Conservation (phyloP, 2,113 vertebrate genomes). For the Podilymbus podiceps region DNA sequence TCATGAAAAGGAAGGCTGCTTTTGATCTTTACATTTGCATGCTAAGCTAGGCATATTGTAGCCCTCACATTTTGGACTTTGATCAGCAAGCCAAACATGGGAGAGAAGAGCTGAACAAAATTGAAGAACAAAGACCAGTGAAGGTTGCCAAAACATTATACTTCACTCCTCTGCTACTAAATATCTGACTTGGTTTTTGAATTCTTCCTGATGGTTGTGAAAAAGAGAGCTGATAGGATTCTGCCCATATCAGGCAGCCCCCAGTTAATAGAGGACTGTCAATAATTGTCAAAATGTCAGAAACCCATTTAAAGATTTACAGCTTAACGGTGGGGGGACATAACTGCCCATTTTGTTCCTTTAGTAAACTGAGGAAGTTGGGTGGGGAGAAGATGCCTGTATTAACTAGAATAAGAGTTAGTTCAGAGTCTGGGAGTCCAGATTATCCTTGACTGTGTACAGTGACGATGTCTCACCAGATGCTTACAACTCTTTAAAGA, state of each 20-base stretch:
- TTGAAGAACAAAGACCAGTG: neutral
- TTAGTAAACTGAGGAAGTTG: neutral
- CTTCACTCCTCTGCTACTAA: neutral
- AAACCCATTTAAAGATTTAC: neutral
- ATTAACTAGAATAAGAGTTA: neutral
- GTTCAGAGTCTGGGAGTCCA: neutral
- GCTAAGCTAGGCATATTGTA: neutral
- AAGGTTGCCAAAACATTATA: conserved; percentile 22
- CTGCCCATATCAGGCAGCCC: neutral
- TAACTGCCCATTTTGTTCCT: neutral
- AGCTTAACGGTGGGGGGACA: neutral
- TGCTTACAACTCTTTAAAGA: neutral
- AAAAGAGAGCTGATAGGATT: neutral
- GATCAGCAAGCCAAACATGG: neutral
- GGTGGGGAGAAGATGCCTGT: neutral
- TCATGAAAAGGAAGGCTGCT: neutral
- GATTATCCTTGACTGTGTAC: neutral
- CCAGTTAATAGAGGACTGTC: neutral
- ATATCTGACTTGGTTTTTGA: neutral
- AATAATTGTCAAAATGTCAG: neutral
- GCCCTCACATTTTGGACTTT: neutral
- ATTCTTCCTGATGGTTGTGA: neutral
- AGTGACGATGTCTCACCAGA: neutral
- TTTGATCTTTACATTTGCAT: conserved; percentile 4
- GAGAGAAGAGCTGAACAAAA: neutral